Conservation (phyloP, 2,888 invertebrate genomes). For the Cepaea hortensis region DNA sequence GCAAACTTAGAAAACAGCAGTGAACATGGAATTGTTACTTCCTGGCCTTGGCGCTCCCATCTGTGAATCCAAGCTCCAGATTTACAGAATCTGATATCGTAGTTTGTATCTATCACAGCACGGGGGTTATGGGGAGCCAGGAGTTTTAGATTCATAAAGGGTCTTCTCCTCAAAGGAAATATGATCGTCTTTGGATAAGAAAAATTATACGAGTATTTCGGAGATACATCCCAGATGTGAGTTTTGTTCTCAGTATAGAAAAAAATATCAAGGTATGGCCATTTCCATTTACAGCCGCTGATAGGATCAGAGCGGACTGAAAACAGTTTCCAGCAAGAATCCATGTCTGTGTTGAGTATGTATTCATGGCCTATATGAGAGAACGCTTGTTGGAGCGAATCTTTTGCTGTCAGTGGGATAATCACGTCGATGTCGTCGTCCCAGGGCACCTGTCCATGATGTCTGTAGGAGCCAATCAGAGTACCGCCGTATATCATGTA, state of each 20-base stretch:
- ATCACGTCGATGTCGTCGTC: slow-evolving; percentile 45
- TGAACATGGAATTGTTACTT: slow-evolving; percentile 49
- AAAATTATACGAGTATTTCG: slow-evolving; percentile 31
- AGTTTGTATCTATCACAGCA: slow-evolving; percentile 44
- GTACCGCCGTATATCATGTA: slow-evolving; percentile 44
- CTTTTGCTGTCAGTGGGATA: not conserved
- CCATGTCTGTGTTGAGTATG: not conserved
- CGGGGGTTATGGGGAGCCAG: slow-evolving; percentile 53
- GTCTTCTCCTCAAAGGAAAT: slow-evolving; percentile 54
- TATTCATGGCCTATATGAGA: not conserved
- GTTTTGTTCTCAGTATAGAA: slow-evolving; percentile 55
- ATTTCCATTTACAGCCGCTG: slow-evolving; percentile 47
- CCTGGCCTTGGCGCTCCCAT: slow-evolving; percentile 25
- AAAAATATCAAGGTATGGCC: slow-evolving; percentile 57
- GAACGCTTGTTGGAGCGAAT: not conserved
- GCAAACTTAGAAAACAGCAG: slow-evolving; percentile 51
- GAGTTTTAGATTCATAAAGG: slow-evolving; percentile 52
- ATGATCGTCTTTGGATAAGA: slow-evolving; percentile 49
- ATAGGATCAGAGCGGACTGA: not conserved
- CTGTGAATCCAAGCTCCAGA: slow-evolving; percentile 51
- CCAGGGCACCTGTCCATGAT: slow-evolving; percentile 44
- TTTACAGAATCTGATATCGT: slow-evolving; percentile 45
- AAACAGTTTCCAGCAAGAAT: slow-evolving; percentile 31
- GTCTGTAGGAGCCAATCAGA: slow-evolving; percentile 42
- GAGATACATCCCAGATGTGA: slow-evolving; percentile 55